Conservation (phyloP, 2,797 vertebrate species). For the Anguilla megastoma region DNA sequence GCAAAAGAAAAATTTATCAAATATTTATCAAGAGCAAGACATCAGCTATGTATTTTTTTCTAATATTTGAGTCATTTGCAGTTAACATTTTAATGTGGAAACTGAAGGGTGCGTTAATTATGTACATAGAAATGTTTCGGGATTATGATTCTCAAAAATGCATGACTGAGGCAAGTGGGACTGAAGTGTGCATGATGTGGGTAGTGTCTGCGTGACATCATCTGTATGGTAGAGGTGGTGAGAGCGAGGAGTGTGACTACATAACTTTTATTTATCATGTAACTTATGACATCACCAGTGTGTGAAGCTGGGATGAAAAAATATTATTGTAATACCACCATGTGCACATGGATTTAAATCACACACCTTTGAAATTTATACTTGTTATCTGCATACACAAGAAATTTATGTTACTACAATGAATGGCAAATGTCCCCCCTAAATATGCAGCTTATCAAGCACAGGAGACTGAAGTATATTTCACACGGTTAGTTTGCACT, state of each 20-base stretch:
- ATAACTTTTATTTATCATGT: background rate
- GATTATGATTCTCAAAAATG: slow-evolving; percentile 1
- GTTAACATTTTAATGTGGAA: background rate
- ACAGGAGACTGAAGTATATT: too few species aligned
- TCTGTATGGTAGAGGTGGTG: background rate
- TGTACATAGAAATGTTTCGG: background rate
- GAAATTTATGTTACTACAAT: too few species aligned
- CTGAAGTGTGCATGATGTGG: background rate
- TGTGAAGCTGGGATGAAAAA: background rate
- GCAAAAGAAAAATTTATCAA: slow-evolving; percentile 5
- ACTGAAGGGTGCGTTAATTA: background rate
- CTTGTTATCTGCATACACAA: too few species aligned
- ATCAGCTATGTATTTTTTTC: background rate
- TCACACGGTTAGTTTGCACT: too few species aligned
- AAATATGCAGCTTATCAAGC: too few species aligned
- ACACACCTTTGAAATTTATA: too few species aligned
- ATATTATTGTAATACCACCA: too few species aligned
- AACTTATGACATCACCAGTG: background rate
- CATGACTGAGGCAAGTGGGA: background rate
- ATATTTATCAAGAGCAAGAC: background rate
- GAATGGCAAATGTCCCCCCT: too few species aligned
- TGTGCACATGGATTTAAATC: too few species aligned
- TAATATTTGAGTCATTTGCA: background rate
- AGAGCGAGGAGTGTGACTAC: background rate
- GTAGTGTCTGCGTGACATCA: background rate